Conservation (phyloP, 2,113 vertebrate genomes). For the Anolis sagrei region DNA sequence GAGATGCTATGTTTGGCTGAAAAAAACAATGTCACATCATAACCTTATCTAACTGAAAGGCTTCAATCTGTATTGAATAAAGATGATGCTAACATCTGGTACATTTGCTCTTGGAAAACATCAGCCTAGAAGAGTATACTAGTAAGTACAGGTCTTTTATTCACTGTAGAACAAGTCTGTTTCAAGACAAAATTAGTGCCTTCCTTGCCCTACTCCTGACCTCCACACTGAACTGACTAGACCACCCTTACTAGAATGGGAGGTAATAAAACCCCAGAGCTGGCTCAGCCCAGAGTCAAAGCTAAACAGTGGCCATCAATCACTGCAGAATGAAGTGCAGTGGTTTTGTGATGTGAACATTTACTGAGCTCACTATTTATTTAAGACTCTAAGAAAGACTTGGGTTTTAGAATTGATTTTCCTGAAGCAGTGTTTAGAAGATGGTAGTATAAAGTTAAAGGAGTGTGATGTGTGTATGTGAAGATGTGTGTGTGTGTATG, state of each 20-base stretch:
- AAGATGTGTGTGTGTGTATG: no score
- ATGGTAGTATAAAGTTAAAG: background rate
- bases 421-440: background rate
- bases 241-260: constrained; percentile 81
- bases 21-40: no score
- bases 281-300: constrained; percentile 71
- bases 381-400: constrained; percentile 63
- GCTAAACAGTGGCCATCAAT: constrained; percentile 79
- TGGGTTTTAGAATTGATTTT: constrained; percentile 31
- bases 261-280: constrained; percentile 80
- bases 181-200: constrained; percentile 72
- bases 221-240: constrained; percentile 83
- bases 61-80: background rate
- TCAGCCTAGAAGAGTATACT: constrained; percentile 45
- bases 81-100: constrained; percentile 5
- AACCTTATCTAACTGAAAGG: background rate
- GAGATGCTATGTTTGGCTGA: no score
- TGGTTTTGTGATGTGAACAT: constrained; percentile 82
- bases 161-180: constrained; percentile 52
- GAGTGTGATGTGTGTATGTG: background rate
- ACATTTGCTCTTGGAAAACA: constrained; percentile 34
- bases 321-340: constrained; percentile 78
- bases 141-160: constrained; percentile 69
- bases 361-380: constrained; percentile 76
- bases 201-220: constrained; percentile 79